Percentiles rank a stretch among this genome's conserved stretches.
These are phyloP conservation scores for Mormoops blainvillei DNA, from an alignment of 2,113 vertebrate species.

Conservation along the genomic window DNA sequence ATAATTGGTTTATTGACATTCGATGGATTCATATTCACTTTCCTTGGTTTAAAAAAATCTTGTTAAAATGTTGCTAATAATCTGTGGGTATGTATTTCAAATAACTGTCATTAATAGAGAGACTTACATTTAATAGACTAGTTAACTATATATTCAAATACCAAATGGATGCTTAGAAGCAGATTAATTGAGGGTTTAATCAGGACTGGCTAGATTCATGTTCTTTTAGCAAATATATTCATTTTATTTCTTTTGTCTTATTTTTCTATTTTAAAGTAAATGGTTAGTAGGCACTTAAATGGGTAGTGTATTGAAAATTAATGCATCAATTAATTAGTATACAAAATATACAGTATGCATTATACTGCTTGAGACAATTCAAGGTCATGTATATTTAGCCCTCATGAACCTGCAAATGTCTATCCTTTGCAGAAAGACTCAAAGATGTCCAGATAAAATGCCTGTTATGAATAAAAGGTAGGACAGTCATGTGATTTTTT, in stretches of 20 bases:
- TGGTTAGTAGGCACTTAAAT: background rate
- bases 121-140: constrained; percentile 60
- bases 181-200: constrained; percentile 49
- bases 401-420: background rate
- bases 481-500: constrained; percentile 45
- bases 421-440: background rate
- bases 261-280: constrained; percentile 39
- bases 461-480: background rate
- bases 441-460: background rate
- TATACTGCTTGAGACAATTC: background rate
- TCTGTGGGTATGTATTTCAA: constrained; percentile 63
- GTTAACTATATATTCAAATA: constrained; percentile 63
- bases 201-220: constrained; percentile 22
- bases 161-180: constrained; percentile 51
- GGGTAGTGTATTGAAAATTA: background rate
- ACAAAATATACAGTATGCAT: background rate
- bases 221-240: constrained; percentile 12
- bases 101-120: constrained; percentile 57
- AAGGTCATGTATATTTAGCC: background rate
- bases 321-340: background rate
- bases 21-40: constrained; percentile 48
- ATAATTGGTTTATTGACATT: constrained; percentile 64
- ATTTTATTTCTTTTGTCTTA: constrained; percentile 21
- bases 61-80: constrained; percentile 68
- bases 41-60: constrained; percentile 58